Percentiles rank a stretch among this genome's conserved stretches.
Evolutionary conservation across 2,113 vertebrate genomes (phyloP).

Genomic region (Brachypteracias leptosomus): DNA sequence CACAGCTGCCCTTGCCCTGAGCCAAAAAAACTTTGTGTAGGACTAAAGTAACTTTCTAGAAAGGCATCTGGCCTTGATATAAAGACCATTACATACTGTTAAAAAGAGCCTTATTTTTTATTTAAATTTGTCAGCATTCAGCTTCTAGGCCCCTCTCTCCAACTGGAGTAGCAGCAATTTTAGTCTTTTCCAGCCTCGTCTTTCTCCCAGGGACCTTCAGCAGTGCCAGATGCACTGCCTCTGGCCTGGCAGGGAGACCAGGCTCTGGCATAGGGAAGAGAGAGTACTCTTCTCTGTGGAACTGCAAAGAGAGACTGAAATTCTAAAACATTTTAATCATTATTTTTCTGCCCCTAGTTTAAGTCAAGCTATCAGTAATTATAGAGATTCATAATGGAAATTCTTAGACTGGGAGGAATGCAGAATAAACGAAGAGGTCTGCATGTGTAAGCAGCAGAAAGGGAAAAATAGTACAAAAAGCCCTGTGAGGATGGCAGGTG

Average conservation of each 20-base stretch:
- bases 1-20: constrained; percentile 46
- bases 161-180: constrained; percentile 5
- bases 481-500: not conserved
- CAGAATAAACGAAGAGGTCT: not conserved
- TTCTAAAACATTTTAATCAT: not conserved
- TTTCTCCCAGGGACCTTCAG: not conserved
- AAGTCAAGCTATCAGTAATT: not conserved
- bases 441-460: not conserved
- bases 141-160: not conserved
- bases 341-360: not conserved
- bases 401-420: not conserved
- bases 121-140: constrained; percentile 9
- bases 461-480: not conserved
- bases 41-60: constrained; percentile 42
- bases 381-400: not conserved
- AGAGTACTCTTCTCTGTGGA: not conserved
- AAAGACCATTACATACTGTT: constrained; percentile 11
- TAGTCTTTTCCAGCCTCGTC: not conserved
- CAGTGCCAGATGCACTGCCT: not conserved
- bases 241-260: not conserved
- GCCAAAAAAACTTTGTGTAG: constrained; percentile 43
- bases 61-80: constrained; percentile 28
- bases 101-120: not conserved
- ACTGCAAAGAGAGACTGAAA: not conserved
- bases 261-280: not conserved